Evolutionary conservation across 2,888 invertebrate species (phyloP).

Genomic region (Caenorhabditis zanzibari): DNA sequence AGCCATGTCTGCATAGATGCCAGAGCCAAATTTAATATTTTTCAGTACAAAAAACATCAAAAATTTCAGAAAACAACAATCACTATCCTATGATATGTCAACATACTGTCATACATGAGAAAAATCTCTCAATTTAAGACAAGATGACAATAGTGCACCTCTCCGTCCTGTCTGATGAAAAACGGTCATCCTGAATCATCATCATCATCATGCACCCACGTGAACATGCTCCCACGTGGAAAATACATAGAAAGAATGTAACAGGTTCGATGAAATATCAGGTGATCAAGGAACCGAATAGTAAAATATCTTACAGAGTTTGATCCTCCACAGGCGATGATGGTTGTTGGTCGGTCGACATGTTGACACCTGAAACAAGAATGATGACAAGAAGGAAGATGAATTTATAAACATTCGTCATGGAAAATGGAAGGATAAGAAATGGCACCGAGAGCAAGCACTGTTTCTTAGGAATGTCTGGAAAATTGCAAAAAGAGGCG

Average conservation of each 20-base stretch:
- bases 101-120: no score
- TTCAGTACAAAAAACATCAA: no score
- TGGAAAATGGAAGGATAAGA: not conserved
- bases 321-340: conserved; percentile 31
- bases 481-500: not conserved
- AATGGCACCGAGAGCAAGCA: not conserved
- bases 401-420: conserved; percentile 2
- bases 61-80: no score
- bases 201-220: not conserved
- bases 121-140: not conserved
- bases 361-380: conserved; percentile 38
- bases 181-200: not conserved
- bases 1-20: no score
- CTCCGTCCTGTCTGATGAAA: not conserved
- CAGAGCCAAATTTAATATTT: no score
- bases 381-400: conserved; percentile 5
- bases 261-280: conserved; percentile 19
- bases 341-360: conserved; percentile 47
- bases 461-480: not conserved
- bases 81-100: no score
- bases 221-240: conserved; percentile 13
- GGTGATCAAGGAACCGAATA: conserved; percentile 32
- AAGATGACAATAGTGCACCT: not conserved
- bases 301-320: conserved; percentile 32
- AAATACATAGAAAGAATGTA: not conserved